A percentile compares a stretch with the other conserved stretches of the same genome.
These are phyloP conservation scores for Hypanus sabinus DNA, from an alignment of 2,113 vertebrate genomes.

Conservation along the genomic window DNA sequence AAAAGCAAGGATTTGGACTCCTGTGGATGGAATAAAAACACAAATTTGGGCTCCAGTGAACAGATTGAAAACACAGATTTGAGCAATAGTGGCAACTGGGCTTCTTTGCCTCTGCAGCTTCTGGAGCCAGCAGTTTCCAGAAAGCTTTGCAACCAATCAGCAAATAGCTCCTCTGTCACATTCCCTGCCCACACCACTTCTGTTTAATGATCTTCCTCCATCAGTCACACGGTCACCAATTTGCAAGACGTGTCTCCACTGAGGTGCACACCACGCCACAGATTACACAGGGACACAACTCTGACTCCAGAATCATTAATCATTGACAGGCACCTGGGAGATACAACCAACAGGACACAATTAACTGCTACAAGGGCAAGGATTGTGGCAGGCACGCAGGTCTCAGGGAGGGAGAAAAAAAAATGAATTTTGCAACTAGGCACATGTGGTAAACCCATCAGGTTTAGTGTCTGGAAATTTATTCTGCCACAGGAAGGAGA, in stretches of 20 bases:
- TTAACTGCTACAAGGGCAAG: slow-evolving; percentile 42
- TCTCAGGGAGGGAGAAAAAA: background rate
- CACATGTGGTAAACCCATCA: background rate
- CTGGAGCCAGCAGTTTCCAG: background rate
- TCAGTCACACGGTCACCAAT: slow-evolving; percentile 46
- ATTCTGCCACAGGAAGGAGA: background rate
- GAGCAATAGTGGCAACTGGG: too few relatives aligned
- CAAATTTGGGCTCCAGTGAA: too few relatives aligned
- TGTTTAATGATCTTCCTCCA: slow-evolving; percentile 33
- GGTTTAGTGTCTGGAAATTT: background rate
- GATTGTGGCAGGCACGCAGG: background rate
- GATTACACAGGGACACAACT: slow-evolving; percentile 46
- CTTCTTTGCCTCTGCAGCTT: background rate
- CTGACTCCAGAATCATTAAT: slow-evolving; percentile 41
- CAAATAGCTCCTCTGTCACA: background rate
- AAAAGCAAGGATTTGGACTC: background rate
- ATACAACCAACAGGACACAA: slow-evolving; percentile 41
- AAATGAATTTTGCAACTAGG: background rate
- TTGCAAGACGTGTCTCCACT: slow-evolving; percentile 42
- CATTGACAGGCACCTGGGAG: slow-evolving; percentile 42
- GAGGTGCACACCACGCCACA: slow-evolving; percentile 38
- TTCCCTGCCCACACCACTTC: background rate
- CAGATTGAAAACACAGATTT: too few relatives aligned
- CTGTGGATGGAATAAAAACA: too few relatives aligned
- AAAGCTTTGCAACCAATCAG: background rate